Percentiles rank a stretch among this genome's conserved stretches.
Conservation (phyloP, 2,888 invertebrate genomes). For the Antheraea yamamai region DNA sequence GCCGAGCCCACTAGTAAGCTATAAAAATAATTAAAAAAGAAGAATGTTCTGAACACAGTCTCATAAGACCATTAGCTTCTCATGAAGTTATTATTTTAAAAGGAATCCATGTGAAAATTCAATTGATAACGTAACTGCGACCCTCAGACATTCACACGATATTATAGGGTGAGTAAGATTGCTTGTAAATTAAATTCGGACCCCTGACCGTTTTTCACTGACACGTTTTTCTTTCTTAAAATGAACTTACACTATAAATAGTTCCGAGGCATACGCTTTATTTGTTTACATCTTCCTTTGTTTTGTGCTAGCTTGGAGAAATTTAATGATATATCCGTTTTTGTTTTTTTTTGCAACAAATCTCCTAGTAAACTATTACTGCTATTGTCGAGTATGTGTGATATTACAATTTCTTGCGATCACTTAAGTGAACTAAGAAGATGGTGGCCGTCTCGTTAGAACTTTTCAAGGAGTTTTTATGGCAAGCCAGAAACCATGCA, state of each 20-base stretch:
- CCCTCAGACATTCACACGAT: constrained; percentile 31
- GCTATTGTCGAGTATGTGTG: no score
- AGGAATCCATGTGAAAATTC: background rate
- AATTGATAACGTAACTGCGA: background rate
- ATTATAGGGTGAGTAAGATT: constrained; percentile 51
- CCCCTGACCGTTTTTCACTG: constrained; percentile 25
- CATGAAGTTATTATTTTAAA: constrained; percentile 1
- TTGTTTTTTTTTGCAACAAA: no score
- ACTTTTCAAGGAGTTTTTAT: no score
- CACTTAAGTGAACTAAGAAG: no score
- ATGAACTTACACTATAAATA: background rate
- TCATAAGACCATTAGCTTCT: background rate
- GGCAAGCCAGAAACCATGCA: no score
- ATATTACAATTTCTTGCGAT: no score
- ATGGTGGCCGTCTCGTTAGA: no score
- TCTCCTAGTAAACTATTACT: no score
- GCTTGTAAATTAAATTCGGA: constrained; percentile 48
- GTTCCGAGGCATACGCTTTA: background rate
- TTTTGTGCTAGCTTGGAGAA: background rate
- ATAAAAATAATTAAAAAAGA: no score
- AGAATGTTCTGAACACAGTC: background rate
- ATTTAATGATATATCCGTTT: background rate
- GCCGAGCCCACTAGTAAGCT: no score
- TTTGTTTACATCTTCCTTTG: background rate
- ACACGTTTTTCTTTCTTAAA: constrained; percentile 19